Base-by-base conservation (phyloP, 2,888 invertebrate genomes). In the Xanthostigma xanthostigma region DNA sequence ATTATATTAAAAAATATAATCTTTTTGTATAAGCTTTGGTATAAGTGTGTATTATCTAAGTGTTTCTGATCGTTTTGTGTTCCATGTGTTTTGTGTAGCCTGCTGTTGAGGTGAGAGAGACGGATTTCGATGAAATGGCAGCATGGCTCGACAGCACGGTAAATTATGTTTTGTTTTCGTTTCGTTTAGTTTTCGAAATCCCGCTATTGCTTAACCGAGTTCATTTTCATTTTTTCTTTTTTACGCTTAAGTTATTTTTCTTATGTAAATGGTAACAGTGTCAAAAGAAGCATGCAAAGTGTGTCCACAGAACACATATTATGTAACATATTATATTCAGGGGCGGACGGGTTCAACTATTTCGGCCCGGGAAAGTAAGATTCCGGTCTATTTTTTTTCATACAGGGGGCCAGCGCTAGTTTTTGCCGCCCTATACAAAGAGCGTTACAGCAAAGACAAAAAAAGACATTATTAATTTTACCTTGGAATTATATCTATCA, bases 121-220 rank as follows among this genome's bases (percentile, higher is more conserved):
- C 81, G 67, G 92, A 93, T 70, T 87, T 92, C 71, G 89, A 86
- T 72, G 93, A 93, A 73, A 93, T 93, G 77, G 89, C 90, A 64
- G 89, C 89, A 70, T 93, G 93, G 93, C 79, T 94, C 66, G 83
- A 84, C 61, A 76, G 76, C 75, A 84, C 78, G 81, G 89, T 79
- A 77, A 79, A 81, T 79, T 68, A 62, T 65, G 67, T 59, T 57
- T 48, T 49, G 45, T 34, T 51, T 51, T 49, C 41, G 33, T 46
- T 46, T 33, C 27, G 27, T 27, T 27, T 27, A 27, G 6, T 27
- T 27, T 27, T 27, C 6, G 1, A 38, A 38, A 8, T 8, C 3
- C 13, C n/a, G 9, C 6, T 12, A 13, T 38, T 38, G n/a, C 8
- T 38, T 38, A 5, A 1, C 60, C 68, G 68, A 14, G 48, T 38